phyloP scores from a whole-genome alignment of 2,113 vertebrate genomes.

The Zosterops japonicus region DNA sequence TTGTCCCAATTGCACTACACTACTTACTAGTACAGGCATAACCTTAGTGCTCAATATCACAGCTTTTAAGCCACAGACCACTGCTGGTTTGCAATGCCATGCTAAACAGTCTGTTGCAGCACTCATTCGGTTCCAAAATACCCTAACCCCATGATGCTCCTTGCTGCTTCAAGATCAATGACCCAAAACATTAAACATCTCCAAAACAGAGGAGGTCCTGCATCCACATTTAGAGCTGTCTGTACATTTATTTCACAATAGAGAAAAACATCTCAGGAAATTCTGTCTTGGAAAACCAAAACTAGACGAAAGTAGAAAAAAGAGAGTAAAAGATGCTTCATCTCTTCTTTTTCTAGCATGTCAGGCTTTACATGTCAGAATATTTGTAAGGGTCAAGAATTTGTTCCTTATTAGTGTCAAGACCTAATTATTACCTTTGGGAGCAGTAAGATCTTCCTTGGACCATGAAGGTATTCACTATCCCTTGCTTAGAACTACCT shows the following conservation, averaged over 20 bases:
- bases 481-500: neutral
- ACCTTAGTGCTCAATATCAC: neutral
- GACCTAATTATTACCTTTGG: neutral
- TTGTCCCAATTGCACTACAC: neutral
- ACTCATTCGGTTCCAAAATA: neutral
- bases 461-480: neutral
- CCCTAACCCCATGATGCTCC: accelerated
- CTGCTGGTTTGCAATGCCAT: neutral
- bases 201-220: neutral
- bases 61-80: neutral
- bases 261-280: neutral
- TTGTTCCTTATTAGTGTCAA: neutral
- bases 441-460: neutral
- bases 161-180: neutral
- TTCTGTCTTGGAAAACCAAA: neutral
- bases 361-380: neutral
- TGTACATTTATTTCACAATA: neutral
- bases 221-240: neutral
- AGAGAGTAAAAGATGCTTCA: neutral
- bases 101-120: neutral
- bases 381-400: neutral
- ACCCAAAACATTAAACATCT: neutral
- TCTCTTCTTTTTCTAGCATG: neutral
- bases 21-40: neutral
- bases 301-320: neutral